These are phyloP conservation scores for Petrolisthes cinctipes DNA, from an alignment of 2,888 invertebrate genomes.

Conservation along the genomic window DNA sequence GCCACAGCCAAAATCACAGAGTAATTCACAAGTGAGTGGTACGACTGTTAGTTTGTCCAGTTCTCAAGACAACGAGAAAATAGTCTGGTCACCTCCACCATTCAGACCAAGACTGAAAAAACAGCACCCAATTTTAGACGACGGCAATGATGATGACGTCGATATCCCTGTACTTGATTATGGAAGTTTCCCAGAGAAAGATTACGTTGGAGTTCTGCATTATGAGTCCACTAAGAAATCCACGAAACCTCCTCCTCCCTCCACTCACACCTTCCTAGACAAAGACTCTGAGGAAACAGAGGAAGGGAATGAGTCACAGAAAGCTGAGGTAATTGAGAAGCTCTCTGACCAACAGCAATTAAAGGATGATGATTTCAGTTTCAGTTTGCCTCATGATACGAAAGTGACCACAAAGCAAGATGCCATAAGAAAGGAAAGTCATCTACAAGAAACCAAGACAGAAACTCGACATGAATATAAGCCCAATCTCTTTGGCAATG, in stretches of 20 bases:
- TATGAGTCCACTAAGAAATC: constrained; percentile 13
- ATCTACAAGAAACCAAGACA: neutral
- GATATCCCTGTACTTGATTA: constrained; percentile 4
- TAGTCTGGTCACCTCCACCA: constrained; percentile 34
- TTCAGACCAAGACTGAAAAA: constrained; percentile 26
- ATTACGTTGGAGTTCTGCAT: constrained; percentile 12
- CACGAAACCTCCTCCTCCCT: neutral
- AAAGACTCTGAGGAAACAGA: neutral
- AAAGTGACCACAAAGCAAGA: neutral
- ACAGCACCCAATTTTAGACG: neutral
- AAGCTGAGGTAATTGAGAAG: neutral
- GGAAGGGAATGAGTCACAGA: too few species aligned
- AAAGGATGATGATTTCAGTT: neutral
- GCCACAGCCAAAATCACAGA: neutral
- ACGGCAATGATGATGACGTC: neutral
- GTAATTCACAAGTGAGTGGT: neutral
- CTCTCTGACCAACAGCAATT: neutral
- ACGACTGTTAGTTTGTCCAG: neutral
- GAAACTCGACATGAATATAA: neutral
- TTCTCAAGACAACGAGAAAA: neutral
- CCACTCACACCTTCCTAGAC: neutral
- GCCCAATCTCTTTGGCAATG: neutral
- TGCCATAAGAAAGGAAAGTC: constrained; percentile 2
- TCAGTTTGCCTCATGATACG: too few species aligned
- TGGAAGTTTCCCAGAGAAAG: neutral